A percentile compares a stretch with the other conserved stretches of the same genome.
Conservation (phyloP, 2,113 vertebrate species). For the Carassius auratus region DNA sequence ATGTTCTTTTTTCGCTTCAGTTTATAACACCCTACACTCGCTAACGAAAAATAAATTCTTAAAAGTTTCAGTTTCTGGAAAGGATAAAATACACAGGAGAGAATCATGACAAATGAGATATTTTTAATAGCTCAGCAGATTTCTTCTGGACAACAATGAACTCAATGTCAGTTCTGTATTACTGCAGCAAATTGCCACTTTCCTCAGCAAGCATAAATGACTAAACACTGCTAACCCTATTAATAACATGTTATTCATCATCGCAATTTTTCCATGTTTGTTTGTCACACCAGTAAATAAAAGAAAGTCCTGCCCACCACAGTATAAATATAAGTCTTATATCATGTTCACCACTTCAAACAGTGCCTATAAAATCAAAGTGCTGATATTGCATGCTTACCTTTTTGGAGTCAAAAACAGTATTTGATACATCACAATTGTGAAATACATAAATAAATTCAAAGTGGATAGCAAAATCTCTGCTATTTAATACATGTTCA, state of each 20-base stretch:
- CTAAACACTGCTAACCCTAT: neutral
- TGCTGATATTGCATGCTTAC: no score
- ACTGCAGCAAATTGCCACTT: neutral
- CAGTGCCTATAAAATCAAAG: neutral
- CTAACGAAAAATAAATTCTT: neutral
- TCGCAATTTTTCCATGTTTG: no score
- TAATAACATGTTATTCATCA: no score
- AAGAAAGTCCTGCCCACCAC: no score
- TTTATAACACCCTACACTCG: conserved; percentile 11
- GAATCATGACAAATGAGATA: neutral
- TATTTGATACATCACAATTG: no score
- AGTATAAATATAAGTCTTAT: no score
- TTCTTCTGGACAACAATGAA: neutral
- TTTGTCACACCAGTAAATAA: no score
- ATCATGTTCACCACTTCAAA: neutral
- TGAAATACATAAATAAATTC: no score
- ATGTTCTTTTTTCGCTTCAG: neutral
- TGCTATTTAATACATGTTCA: no score
- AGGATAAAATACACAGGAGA: neutral
- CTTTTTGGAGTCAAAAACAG: no score
- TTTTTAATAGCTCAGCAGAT: neutral
- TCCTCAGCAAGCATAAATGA: neutral
- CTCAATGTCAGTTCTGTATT: neutral
- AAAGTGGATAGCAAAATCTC: no score
- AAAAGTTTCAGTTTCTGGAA: neutral